phyloP scores from a whole-genome alignment of 2,113 vertebrate genomes.

The Carassius gibelio region DNA sequence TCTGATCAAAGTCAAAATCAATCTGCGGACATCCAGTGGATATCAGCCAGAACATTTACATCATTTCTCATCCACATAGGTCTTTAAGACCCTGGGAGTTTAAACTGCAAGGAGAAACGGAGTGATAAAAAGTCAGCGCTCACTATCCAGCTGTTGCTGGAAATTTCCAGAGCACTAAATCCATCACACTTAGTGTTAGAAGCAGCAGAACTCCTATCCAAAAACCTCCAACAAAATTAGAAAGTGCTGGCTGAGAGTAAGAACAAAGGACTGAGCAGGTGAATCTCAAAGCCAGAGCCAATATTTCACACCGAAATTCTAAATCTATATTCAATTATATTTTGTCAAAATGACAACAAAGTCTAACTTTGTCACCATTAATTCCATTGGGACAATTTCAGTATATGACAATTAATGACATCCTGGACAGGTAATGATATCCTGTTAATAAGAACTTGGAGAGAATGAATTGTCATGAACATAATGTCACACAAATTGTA shows the following conservation, averaged over 20 bases:
- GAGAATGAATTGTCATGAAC: too few relatives aligned
- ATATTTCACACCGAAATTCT: too few relatives aligned
- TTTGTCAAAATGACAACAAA: too few relatives aligned
- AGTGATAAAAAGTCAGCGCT: constrained; percentile 50
- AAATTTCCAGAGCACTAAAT: constrained; percentile 51
- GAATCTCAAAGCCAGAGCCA: too few relatives aligned
- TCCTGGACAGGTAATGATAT: too few relatives aligned
- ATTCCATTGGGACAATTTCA: too few relatives aligned
- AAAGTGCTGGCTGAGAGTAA: neutral
- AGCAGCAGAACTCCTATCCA: constrained; percentile 54
- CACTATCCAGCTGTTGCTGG: constrained; percentile 45
- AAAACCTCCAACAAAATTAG: constrained; percentile 62
- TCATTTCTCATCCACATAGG: constrained; percentile 65
- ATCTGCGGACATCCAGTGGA: constrained; percentile 57
- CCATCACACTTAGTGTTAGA: constrained; percentile 36
- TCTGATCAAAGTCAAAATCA: constrained; percentile 61
- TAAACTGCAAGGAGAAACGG: constrained; percentile 55
- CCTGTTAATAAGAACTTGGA: too few relatives aligned
- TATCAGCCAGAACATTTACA: constrained; percentile 62
- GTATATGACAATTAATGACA: too few relatives aligned
- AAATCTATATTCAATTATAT: too few relatives aligned
- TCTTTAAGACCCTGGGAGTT: constrained; percentile 58
- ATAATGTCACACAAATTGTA: neutral
- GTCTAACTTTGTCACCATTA: too few relatives aligned
- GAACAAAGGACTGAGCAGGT: too few relatives aligned